Base-by-base conservation (phyloP, 2,888 invertebrate species). In the Dioctria rufipes region DNA sequence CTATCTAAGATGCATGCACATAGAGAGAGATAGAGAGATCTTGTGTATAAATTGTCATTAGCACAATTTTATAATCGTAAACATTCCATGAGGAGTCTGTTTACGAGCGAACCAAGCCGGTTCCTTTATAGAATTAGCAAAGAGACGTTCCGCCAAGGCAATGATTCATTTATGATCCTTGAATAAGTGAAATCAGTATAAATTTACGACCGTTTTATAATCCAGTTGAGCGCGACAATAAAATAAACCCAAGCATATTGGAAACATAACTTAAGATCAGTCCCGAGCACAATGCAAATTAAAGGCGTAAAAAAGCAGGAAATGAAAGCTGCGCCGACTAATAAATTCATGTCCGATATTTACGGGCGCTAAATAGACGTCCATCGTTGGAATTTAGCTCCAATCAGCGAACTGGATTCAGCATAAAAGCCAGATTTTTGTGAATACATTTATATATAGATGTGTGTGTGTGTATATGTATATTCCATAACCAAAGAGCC, bases 331-430 rank as follows among this genome's bases (percentile, higher is more conserved):
- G n/a, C 11, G 9, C 69, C 51, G 51, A 51, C 49, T 25, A 69
- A 69, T 69, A 51, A 69, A 69, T 69, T 49, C 51, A 25, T 39
- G 37, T 9, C 42, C 11, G 39, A 69, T 69, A 69, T 69, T 69
- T 69, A 69, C 43, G 49, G 69, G 37, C 69, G 69, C 69, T 69
- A 69, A 69, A 69, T 69, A 69, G 69, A 69, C 49, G 69, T 49
- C 51, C 25, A 25, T 25, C 25, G 25, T 25, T 25, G 25, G 69
- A 43, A 69, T 51, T 49, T 51, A 11, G 51, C 11, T 54, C 51
- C 51, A 69, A 69, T 69, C 69, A 69, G 51, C 9, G 11, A 49
- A 3, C 37, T 61, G 61, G 49, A 51, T 1, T 54, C 11, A n/a
- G 6, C 54, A 54, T n/a, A n/a, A 11, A n/a, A 11, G 54, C n/a